Conservation (phyloP, 2,888 invertebrate genomes). For the Plagodis pulveraria region DNA sequence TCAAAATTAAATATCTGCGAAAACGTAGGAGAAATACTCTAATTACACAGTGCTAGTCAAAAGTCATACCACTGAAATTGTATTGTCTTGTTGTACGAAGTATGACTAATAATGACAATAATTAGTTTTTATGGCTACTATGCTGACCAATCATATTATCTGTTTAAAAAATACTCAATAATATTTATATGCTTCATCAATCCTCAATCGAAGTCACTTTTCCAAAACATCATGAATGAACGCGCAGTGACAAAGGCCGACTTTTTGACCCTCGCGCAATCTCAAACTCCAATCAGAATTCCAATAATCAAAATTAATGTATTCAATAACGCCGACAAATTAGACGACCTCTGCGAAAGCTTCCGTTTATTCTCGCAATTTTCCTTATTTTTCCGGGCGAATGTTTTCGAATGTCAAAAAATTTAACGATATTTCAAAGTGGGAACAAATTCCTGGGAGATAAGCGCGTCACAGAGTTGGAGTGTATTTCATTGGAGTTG, state of each 20-base stretch:
- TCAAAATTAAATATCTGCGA: too few species aligned
- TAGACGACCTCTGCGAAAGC: conserved; percentile 32
- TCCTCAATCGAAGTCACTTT: not conserved
- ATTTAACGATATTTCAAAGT: conserved; percentile 70
- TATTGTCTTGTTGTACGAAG: too few species aligned
- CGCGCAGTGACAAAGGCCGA: conserved; percentile 22
- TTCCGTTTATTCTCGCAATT: conserved; percentile 38
- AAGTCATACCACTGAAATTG: too few species aligned
- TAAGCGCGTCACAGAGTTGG: conserved; percentile 63
- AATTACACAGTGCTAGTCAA: too few species aligned
- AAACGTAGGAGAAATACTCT: too few species aligned
- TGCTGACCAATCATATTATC: too few species aligned
- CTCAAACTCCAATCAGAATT: conserved; percentile 38
- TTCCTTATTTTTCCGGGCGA: conserved; percentile 47
- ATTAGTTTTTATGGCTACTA: too few species aligned
- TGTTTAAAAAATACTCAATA: not conserved
- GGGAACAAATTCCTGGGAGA: conserved; percentile 65
- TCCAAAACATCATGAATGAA: conserved; percentile 16
- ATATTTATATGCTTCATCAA: not conserved
- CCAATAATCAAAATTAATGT: conserved; percentile 43
- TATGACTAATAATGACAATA: too few species aligned
- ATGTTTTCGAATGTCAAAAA: conserved; percentile 67
- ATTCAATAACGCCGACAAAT: conserved; percentile 42
- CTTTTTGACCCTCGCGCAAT: conserved; percentile 28
- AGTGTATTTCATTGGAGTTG: conserved; percentile 74